A percentile compares a stretch with the other conserved stretches of the same genome.
Evolutionary conservation across 2,888 invertebrate genomes (phyloP).

Genomic region (Leucoma salicis): DNA sequence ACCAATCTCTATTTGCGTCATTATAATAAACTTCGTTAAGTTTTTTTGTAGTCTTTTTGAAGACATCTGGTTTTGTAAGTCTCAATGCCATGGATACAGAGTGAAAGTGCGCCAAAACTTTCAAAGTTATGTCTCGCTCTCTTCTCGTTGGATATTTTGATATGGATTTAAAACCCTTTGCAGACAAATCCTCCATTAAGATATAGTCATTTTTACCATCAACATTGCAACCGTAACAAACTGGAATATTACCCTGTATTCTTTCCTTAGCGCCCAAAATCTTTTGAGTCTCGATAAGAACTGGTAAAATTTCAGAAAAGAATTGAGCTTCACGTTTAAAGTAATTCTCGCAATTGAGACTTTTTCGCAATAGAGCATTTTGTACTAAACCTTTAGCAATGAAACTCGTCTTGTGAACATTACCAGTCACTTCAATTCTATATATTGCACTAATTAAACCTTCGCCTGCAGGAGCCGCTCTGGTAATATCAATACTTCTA

Average conservation of each 20-base stretch:
- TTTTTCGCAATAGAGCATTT: slow-evolving; percentile 38
- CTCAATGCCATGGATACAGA: slow-evolving; percentile 50
- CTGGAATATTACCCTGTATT: slow-evolving; percentile 43
- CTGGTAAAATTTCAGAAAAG: slow-evolving; percentile 44
- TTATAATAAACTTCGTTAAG: slow-evolving; percentile 46
- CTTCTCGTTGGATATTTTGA: slow-evolving; percentile 30
- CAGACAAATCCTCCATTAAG: slow-evolving; percentile 50
- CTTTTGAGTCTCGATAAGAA: slow-evolving; percentile 40
- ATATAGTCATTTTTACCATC: slow-evolving; percentile 53
- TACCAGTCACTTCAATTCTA: slow-evolving; percentile 41
- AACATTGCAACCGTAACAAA: slow-evolving; percentile 41
- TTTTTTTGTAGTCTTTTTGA: slow-evolving; percentile 34
- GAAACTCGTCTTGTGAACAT: slow-evolving; percentile 34
- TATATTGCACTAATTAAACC: slow-evolving; percentile 54
- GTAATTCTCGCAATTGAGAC: slow-evolving; percentile 36
- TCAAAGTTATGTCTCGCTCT: slow-evolving; percentile 42
- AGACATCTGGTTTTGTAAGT: slow-evolving; percentile 40
- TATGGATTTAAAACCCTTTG: slow-evolving; percentile 35
- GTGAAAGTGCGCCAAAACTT: slow-evolving; percentile 53
- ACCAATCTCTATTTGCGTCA: slow-evolving; percentile 47
- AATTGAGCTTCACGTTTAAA: slow-evolving; percentile 50
- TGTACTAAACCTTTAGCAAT: slow-evolving; percentile 47
- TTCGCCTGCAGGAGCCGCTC: slow-evolving; percentile 50
- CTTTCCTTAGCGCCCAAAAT: slow-evolving; percentile 42
- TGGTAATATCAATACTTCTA: slow-evolving; percentile 35